Conservation (phyloP, 2,113 vertebrate genomes). For the Leptobrachium ailaonicum region DNA sequence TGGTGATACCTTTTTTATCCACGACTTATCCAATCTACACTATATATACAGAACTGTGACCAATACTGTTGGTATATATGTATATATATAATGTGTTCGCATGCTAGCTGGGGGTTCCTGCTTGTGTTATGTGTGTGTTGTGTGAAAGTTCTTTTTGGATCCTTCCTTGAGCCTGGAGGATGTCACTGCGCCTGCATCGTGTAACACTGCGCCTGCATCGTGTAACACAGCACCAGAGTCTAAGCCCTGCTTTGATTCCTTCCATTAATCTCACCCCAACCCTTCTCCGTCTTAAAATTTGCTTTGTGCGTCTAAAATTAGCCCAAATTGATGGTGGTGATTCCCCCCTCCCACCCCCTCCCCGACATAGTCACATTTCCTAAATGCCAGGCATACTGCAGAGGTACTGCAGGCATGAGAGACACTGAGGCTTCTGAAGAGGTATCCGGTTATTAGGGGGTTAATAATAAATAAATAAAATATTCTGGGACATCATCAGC, state of each 20-base stretch:
- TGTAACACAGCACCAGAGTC: neutral
- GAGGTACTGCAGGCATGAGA: slow-evolving; percentile 22
- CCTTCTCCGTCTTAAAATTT: neutral
- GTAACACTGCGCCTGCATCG: no score
- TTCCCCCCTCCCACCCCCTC: neutral
- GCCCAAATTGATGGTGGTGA: slow-evolving; percentile 9
- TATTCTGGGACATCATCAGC: neutral
- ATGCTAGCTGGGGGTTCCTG: no score
- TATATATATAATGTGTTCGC: no score
- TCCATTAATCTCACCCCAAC: neutral
- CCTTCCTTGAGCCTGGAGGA: neutral
- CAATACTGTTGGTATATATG: no score
- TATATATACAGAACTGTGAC: no score
- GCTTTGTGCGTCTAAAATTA: slow-evolving; percentile 23
- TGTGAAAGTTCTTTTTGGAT: slow-evolving; percentile 11
- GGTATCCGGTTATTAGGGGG: neutral
- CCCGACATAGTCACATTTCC: neutral
- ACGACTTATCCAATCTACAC: no score
- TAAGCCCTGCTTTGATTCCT: neutral
- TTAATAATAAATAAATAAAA: neutral
- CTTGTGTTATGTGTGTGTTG: neutral
- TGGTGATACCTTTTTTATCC: no score
- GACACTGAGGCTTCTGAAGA: slow-evolving; percentile 1
- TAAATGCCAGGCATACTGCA: slow-evolving; percentile 35
- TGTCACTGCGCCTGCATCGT: neutral